Evolutionary conservation across 2,113 vertebrate species (phyloP).

Genomic region (Salvator merianae): DNA sequence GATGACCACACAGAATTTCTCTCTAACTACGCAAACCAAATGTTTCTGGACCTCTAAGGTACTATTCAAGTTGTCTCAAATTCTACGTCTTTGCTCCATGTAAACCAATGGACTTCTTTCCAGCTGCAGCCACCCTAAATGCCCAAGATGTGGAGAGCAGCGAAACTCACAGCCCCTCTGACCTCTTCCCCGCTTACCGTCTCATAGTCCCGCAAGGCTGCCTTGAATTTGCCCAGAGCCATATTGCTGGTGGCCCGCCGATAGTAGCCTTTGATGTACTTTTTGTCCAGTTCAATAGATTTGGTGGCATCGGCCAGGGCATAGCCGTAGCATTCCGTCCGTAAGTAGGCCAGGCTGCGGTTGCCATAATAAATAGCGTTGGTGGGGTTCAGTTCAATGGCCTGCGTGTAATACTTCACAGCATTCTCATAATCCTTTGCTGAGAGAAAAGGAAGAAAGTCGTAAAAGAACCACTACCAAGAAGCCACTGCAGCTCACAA

Average conservation of each 20-base stretch:
- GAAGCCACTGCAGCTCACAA: background rate
- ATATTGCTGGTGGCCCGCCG: conserved; percentile 93
- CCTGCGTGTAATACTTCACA: conserved; percentile 89
- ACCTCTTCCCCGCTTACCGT: conserved; percentile 76
- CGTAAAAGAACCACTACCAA: background rate
- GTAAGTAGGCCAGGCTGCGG: conserved; percentile 93
- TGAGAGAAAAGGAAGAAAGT: background rate
- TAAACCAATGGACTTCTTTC: background rate
- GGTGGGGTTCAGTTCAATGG: conserved; percentile 85
- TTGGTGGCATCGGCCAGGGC: conserved; percentile 90
- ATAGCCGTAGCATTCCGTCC: conserved; percentile 94
- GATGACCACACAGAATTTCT: background rate
- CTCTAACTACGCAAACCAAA: no score
- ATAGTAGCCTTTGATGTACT: conserved; percentile 95
- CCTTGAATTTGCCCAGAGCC: conserved; percentile 94
- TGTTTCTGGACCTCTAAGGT: background rate
- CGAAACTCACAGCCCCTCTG: fast-evolving
- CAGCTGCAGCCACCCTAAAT: background rate
- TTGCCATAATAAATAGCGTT: conserved; percentile 94
- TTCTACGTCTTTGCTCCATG: background rate
- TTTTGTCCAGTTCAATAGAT: conserved; percentile 89
- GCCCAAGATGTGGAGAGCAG: no score
- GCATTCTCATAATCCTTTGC: conserved; percentile 93
- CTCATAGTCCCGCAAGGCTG: conserved; percentile 92
- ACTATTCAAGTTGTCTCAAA: background rate